Base-by-base conservation (phyloP, 1,140 invertebrate species). In the Bombus difficillimus region DNA sequence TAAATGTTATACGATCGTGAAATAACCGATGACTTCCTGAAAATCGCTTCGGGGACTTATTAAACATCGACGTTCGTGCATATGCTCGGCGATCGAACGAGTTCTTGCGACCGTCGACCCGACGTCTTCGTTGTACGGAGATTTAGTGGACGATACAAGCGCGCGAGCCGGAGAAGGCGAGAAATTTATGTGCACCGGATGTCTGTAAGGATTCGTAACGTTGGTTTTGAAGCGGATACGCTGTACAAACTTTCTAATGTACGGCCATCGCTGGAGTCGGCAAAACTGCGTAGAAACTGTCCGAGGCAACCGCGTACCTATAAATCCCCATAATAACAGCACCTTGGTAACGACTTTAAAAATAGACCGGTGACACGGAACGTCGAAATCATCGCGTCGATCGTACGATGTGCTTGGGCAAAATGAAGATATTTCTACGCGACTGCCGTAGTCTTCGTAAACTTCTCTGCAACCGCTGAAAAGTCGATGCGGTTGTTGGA, bases 161-260 rank as follows among this genome's bases (percentile, higher is more conserved):
- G 2, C 1, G 32, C 10, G 10, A 12, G 43, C 1, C 0, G 6
- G 6, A 47, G n/a, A 8, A 12, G n/a, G 32, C n/a, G 43, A 43
- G 2, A 34, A 75, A 75, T 75, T 75, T 53, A 53, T 13, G 32
- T 13, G 22, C 43, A 15, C n/a, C 32, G 39, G 39, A 53, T 34
- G 43, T 75, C 73, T 28, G 39, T 32, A 34, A 75, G 32, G 41
- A 53, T 53, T 53, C 43, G 43, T 53, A 75, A 53, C 18, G 73
- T 34, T 74, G 41, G n/a, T 75, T 74, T 53, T 75, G 32, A 75
- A 75, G 8, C n/a, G 73, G 43, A 74, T 25, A 53, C 41, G 32
- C 5, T 53, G 43, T 34, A 13, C 43, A 37, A 75, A 75, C 8
- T 75, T 75, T 28, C 32, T 53, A 75, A 75, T 18, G 47, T 32